A percentile compares a stretch with the other conserved stretches of the same genome.
These are phyloP conservation scores for Pachyseris speciosa DNA, from an alignment of 64 coral and sea anemone genomes.

Conservation along the genomic window DNA sequence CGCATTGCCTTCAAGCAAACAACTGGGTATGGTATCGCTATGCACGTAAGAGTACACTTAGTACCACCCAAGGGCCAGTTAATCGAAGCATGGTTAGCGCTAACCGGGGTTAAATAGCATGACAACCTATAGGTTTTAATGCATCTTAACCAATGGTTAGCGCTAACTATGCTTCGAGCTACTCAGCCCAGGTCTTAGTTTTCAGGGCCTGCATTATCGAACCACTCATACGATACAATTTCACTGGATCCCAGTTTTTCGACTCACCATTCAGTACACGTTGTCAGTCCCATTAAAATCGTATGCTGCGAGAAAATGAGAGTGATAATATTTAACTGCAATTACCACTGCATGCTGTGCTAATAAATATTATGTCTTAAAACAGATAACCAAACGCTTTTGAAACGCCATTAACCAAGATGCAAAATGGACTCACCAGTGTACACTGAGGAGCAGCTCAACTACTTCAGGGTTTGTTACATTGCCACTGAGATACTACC, in stretches of 20 bases:
- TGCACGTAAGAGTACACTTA: too few species aligned
- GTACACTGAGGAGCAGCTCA: neutral
- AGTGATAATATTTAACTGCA: neutral
- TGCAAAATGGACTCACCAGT: neutral
- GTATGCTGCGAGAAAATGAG: neutral
- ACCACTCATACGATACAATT: neutral
- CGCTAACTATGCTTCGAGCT: neutral
- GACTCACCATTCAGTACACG: neutral
- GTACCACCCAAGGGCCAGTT: too few species aligned
- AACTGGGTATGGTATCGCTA: neutral
- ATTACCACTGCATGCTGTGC: neutral
- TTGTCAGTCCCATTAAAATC: neutral
- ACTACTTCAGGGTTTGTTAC: neutral
- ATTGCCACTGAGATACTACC: neutral
- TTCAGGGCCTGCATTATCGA: neutral
- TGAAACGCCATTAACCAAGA: neutral
- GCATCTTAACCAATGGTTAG: too few species aligned
- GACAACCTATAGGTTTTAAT: too few species aligned
- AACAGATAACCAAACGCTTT: neutral
- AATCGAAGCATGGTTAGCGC: too few species aligned
- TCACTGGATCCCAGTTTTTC: neutral
- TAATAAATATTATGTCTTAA: neutral
- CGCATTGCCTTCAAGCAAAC: neutral
- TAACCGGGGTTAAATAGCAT: too few species aligned
- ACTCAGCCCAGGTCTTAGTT: neutral